Conservation (phyloP, 1,140 invertebrate species). For the Pseudachorutes palmiensis region DNA sequence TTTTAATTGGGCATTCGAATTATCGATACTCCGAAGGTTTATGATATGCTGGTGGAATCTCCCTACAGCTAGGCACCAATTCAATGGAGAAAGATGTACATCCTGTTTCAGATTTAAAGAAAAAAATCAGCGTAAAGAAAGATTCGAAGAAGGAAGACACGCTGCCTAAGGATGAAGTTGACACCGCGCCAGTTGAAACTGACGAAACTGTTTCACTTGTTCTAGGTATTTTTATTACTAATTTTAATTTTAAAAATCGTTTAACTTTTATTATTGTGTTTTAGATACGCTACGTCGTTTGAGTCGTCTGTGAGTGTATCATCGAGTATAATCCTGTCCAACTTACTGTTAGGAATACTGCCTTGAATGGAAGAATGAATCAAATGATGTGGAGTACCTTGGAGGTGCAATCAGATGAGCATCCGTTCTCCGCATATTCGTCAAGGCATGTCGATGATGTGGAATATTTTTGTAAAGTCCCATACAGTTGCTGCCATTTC, state of each 20-base stretch:
- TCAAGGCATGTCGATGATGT: slow-evolving; percentile 66
- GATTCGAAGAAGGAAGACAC: slow-evolving; percentile 24
- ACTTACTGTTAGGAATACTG: slow-evolving; percentile 86
- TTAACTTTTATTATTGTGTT: too few relatives aligned
- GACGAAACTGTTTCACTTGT: too few relatives aligned
- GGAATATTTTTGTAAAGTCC: slow-evolving; percentile 52
- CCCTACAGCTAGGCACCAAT: slow-evolving; percentile 50
- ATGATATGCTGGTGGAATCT: too few relatives aligned
- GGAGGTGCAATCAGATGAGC: slow-evolving; percentile 56
- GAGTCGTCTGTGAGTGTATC: too few relatives aligned
- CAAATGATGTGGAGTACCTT: slow-evolving; percentile 56
- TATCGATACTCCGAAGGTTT: too few relatives aligned
- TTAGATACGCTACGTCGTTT: too few relatives aligned
- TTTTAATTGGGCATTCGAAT: too few relatives aligned
- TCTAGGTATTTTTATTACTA: too few relatives aligned
- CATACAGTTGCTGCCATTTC: slow-evolving; percentile 56
- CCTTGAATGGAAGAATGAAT: slow-evolving; percentile 71
- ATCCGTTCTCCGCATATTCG: slow-evolving; percentile 55
- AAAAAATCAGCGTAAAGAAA: background rate
- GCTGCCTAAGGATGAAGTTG: too few relatives aligned
- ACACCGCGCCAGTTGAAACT: too few relatives aligned
- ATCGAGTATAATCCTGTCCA: too few relatives aligned
- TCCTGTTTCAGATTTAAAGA: background rate
- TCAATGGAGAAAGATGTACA: slow-evolving; percentile 11
- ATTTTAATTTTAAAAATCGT: too few relatives aligned